Evolutionary conservation across 92 coral and sea anemone species (phyloP), one percentile per base, ranked within the genome.

Genomic region (Paragorgia papillata): DNA sequence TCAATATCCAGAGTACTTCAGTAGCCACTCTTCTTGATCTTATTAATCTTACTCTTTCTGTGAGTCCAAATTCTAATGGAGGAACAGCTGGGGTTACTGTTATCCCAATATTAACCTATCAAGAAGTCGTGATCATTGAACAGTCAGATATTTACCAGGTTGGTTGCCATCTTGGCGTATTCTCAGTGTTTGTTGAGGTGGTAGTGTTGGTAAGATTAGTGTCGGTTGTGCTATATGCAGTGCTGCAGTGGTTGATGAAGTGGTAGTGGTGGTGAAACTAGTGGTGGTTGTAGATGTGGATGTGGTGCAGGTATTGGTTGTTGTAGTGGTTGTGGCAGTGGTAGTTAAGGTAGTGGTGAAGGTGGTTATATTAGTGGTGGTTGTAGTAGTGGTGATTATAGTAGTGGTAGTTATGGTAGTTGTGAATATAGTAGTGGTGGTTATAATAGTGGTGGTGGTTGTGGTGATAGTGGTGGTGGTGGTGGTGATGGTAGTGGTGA

Each of bases 61-160:
- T 94, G 24, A 80, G 85, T 9, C 91, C 96, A 14, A 58, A 77
- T 32, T 80, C 83, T 35, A 76, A 60, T 73, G 78, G 79, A 21
- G 86, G 79, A 21, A 79, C 89, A 9, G 90, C 90, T 22, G 92
- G 93, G 15, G 92, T 91, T 46, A 91, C 90, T 60, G 99, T 95
- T 41, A 91, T 95, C 37, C 99, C 99, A 0, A 91, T 95, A 91
- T 85, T 95, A 75, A 91, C 99, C 73, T 88, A 82, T 73, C 84
- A 80, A 31, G 80, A 87, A 70, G 85, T 95, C 26, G 78, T 79
- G 43, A 73, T 83, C 33, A 91, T 95, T 9, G 99, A 95, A 66
- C 80, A 87, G 79, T 95, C 97, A 26, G 89, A 85, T 53, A 75
- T 91, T 10, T 95, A 95, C 74, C 88, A 91, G 97, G 99, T 95